Conservation (phyloP, 2,888 invertebrate genomes). For the Volucella bombylans region DNA sequence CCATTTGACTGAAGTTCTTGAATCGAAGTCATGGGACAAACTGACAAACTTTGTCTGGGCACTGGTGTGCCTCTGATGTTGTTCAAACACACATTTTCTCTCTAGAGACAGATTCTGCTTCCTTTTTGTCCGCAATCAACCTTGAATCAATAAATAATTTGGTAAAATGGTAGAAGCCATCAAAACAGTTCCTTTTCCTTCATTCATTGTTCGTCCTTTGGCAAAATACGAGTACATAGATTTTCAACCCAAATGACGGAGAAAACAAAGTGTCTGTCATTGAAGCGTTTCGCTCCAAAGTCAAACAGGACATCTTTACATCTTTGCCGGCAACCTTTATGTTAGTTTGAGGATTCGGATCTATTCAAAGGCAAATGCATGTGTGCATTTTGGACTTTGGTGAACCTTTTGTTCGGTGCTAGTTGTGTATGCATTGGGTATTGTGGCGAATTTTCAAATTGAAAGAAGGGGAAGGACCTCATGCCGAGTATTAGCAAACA, state of each 20-base stretch:
- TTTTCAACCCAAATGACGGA: slow-evolving; percentile 29
- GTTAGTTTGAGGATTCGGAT: slow-evolving; percentile 46
- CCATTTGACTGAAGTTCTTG: no score
- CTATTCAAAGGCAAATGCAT: slow-evolving; percentile 57
- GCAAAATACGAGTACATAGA: neutral
- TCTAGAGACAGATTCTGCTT: slow-evolving; percentile 10
- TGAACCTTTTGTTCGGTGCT: slow-evolving; percentile 43
- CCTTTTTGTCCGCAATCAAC: slow-evolving; percentile 38
- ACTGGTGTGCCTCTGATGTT: no score
- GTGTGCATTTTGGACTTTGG: slow-evolving; percentile 31
- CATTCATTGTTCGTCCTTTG: slow-evolving; percentile 6
- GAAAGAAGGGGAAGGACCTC: slow-evolving; percentile 68
- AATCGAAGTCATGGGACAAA: no score
- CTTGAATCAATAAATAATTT: slow-evolving; percentile 63
- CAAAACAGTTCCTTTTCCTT: slow-evolving; percentile 57
- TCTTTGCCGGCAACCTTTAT: slow-evolving; percentile 62
- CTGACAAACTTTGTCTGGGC: no score
- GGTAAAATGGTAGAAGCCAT: slow-evolving; percentile 20
- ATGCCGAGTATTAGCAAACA: slow-evolving; percentile 72
- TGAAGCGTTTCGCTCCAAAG: slow-evolving; percentile 49
- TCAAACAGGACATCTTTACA: slow-evolving; percentile 45
- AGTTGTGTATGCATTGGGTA: no score
- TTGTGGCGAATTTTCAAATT: slow-evolving; percentile 5
- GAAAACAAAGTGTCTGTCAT: slow-evolving; percentile 22
- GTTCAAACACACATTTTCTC: slow-evolving; percentile 3